Percentiles rank a stretch among this genome's conserved stretches.
These are phyloP conservation scores for Diloba caeruleocephala DNA, from an alignment of 2,888 invertebrate species.

Conservation along the genomic window DNA sequence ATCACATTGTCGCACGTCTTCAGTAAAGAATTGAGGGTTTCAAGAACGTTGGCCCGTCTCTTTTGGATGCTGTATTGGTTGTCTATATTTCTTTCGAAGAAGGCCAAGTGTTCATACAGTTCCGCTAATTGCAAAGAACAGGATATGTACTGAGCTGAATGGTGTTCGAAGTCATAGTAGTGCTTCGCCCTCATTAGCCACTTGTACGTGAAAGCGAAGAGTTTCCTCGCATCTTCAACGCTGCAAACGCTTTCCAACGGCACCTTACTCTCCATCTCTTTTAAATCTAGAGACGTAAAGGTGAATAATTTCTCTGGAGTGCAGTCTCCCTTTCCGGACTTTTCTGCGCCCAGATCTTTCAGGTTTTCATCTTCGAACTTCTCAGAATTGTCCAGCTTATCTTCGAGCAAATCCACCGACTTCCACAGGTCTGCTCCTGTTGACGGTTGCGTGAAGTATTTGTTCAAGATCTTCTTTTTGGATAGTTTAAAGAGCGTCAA, in stretches of 20 bases:
- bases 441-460: slow-evolving; percentile 75
- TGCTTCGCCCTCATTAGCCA: slow-evolving; percentile 90
- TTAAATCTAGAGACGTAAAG: slow-evolving; percentile 77
- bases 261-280: slow-evolving; percentile 74
- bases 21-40: slow-evolving; percentile 87
- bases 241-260: slow-evolving; percentile 68
- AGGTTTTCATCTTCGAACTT: slow-evolving; percentile 73
- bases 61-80: slow-evolving; percentile 89
- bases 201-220: slow-evolving; percentile 88
- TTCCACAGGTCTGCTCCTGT: slow-evolving; percentile 77
- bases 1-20: slow-evolving; percentile 83
- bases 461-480: slow-evolving; percentile 80
- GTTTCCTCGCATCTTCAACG: slow-evolving; percentile 83
- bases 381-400: slow-evolving; percentile 54
- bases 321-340: slow-evolving; percentile 73
- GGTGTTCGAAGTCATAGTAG: slow-evolving; percentile 89
- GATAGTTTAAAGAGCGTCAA: slow-evolving; percentile 88
- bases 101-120: slow-evolving; percentile 91
- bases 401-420: slow-evolving; percentile 70
- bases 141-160: slow-evolving; percentile 89
- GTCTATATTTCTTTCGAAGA: slow-evolving; percentile 92
- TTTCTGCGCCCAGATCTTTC: slow-evolving; percentile 75
- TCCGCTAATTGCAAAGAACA: slow-evolving; percentile 90
- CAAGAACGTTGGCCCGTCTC: slow-evolving; percentile 89
- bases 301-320: slow-evolving; percentile 66